Conservation (phyloP, 2,113 vertebrate species). For the Caloenas nicobarica region DNA sequence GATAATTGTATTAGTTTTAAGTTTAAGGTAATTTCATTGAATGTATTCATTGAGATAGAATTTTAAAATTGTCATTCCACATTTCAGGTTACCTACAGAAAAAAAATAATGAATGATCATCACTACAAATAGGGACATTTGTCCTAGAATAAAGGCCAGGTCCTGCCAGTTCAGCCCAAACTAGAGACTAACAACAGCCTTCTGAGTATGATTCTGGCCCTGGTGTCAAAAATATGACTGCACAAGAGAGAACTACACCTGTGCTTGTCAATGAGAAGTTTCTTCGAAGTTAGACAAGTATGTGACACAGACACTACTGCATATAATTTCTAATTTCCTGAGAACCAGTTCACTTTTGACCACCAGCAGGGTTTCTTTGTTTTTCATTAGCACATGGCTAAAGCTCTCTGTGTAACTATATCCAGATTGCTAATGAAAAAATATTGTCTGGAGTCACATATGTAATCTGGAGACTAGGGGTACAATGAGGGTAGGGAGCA, state of each 20-base stretch:
- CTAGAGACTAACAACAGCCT: neutral
- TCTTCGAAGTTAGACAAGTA: neutral
- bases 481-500: conserved; percentile 3
- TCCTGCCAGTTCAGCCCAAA: neutral
- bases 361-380: conserved; percentile 47
- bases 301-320: conserved; percentile 3
- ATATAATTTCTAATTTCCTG: conserved; percentile 50
- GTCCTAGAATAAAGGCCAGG: neutral
- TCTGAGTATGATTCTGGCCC: neutral
- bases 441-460: neutral
- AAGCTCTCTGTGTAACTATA: conserved; percentile 33
- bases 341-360: conserved; percentile 33
- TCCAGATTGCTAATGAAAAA: conserved; percentile 58
- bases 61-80: neutral
- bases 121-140: neutral
- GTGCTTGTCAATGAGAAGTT: neutral
- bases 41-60: neutral
- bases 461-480: neutral
- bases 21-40: conserved; percentile 26
- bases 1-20: conserved; percentile 18
- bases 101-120: neutral
- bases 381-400: conserved; percentile 46
- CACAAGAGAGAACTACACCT: neutral
- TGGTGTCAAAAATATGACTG: neutral
- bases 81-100: conserved; percentile 2